Conservation (phyloP, 2,113 vertebrate species). For the Kryptolebias marmoratus region DNA sequence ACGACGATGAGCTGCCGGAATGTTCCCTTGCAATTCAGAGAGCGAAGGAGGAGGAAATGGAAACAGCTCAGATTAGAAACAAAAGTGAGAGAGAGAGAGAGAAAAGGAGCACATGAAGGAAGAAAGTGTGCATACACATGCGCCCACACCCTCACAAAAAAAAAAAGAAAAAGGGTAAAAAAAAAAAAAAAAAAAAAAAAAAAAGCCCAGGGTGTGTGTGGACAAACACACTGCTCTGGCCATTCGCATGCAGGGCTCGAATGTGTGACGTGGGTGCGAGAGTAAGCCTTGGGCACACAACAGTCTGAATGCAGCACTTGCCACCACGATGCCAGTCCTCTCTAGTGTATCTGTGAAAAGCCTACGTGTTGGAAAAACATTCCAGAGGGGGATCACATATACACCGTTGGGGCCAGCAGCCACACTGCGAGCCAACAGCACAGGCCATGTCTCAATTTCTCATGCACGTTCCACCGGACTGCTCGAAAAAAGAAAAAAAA, state of each 20-base stretch:
- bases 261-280: constrained; percentile 78
- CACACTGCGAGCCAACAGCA: constrained; percentile 57
- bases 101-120: constrained; percentile 67
- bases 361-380: constrained; percentile 79
- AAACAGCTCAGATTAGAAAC: constrained; percentile 48
- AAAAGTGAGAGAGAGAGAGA: constrained; percentile 68
- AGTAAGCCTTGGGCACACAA: constrained; percentile 72
- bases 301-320: constrained; percentile 78
- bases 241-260: constrained; percentile 73
- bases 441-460: constrained; percentile 72
- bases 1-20: constrained; percentile 9
- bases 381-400: constrained; percentile 77
- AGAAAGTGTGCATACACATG: constrained; percentile 31
- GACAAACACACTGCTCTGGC: constrained; percentile 67
- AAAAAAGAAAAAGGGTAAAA: too few relatives aligned
- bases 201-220: constrained; percentile 49
- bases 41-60: constrained; percentile 50
- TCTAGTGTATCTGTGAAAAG: constrained; percentile 76
- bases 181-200: constrained; percentile 5
- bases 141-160: constrained; percentile 49
- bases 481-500: constrained; percentile 34
- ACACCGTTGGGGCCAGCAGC: constrained; percentile 66
- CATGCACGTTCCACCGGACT: constrained; percentile 64
- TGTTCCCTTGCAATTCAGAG: neutral
- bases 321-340: constrained; percentile 76